Conservation (phyloP, 2,113 vertebrate species). For the Nycticryphes semicollaris region DNA sequence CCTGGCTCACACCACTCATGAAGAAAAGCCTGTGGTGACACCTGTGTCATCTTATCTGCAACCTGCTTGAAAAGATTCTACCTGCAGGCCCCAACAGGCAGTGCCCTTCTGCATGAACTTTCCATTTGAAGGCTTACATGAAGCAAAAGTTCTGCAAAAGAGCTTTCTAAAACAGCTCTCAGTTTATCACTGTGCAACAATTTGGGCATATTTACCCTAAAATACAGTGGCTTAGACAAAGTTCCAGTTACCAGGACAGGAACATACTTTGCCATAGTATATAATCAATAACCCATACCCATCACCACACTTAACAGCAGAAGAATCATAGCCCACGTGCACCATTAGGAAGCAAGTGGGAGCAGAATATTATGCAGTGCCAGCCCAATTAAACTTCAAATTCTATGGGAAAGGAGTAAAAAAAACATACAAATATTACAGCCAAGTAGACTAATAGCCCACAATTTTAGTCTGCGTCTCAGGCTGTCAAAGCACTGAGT, state of each 20-base stretch:
- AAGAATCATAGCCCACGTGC: slow-evolving; percentile 31
- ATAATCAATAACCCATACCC: slow-evolving; percentile 21
- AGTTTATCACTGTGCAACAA: background rate
- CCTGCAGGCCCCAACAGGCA: background rate
- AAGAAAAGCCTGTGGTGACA: background rate
- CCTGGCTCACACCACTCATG: background rate
- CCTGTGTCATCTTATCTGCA: background rate
- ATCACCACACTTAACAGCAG: slow-evolving; percentile 25
- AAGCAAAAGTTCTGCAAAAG: background rate
- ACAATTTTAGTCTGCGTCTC: slow-evolving; percentile 49
- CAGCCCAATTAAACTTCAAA: slow-evolving; percentile 63
- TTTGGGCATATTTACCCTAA: background rate
- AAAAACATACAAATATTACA: slow-evolving; percentile 56
- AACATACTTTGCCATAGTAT: background rate
- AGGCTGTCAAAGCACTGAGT: slow-evolving; percentile 62
- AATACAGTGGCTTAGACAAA: background rate
- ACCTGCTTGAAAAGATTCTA: background rate
- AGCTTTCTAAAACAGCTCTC: background rate
- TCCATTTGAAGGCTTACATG: background rate
- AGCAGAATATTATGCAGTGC: slow-evolving; percentile 55
- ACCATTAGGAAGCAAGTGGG: slow-evolving; percentile 60
- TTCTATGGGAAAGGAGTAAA: slow-evolving; percentile 49
- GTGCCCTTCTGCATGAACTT: background rate
- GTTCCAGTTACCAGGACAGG: background rate
- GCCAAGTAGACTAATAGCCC: slow-evolving; percentile 63